These are phyloP conservation scores for Apoderus coryli DNA, from an alignment of 2,888 invertebrate species.

Conservation along the genomic window DNA sequence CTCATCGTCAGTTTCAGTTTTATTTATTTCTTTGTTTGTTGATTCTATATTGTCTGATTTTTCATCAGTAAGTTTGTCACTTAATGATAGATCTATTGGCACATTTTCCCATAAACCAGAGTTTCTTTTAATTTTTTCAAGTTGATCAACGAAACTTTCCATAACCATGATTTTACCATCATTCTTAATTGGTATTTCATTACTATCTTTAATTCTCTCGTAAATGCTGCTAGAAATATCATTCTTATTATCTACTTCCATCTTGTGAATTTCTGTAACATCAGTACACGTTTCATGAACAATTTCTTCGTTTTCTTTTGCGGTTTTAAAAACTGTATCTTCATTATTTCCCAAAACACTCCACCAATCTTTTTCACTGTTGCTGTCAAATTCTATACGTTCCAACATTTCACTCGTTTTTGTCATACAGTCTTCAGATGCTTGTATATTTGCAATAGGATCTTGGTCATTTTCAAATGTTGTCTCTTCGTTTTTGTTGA, in stretches of 20 bases:
- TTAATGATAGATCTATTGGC: conserved; percentile 5
- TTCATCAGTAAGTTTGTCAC: conserved; percentile 1
- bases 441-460: background rate
- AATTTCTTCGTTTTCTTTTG: conserved; percentile 1
- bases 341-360: conserved; percentile 3
- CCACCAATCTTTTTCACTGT: conserved; percentile 6
- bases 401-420: background rate
- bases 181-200: conserved; percentile 6
- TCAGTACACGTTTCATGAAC: background rate
- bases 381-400: conserved; percentile 5
- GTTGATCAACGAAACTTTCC: conserved; percentile 19
- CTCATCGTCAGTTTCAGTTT: conserved; percentile 7
- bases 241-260: conserved; percentile 1
- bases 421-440: background rate
- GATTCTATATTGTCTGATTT: conserved; percentile 3
- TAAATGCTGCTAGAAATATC: conserved; percentile 12
- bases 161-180: conserved; percentile 19
- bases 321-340: background rate
- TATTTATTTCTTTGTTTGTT: background rate
- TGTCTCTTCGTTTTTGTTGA: background rate
- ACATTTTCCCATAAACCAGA: conserved; percentile 18
- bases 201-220: conserved; percentile 14
- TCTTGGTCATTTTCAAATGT: conserved; percentile 1
- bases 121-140: conserved; percentile 19
- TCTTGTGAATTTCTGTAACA: background rate